These are phyloP conservation scores for Martes martes DNA, from an alignment of 2,113 vertebrate genomes.

Conservation along the genomic window DNA sequence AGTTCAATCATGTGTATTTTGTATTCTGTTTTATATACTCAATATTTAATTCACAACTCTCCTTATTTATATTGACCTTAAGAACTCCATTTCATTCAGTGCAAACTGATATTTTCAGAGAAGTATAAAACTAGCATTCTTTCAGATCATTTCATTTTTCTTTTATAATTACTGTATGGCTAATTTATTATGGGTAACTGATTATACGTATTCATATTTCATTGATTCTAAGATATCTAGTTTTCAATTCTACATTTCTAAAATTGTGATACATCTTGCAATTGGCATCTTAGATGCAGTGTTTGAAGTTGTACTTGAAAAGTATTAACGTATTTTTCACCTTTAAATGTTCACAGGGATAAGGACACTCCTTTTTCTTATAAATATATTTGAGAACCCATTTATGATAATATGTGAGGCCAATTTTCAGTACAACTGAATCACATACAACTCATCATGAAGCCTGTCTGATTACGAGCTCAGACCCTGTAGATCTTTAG, in stretches of 20 bases:
- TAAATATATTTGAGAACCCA: slow-evolving; percentile 27
- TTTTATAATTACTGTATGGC: not conserved
- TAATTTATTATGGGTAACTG: slow-evolving; percentile 19
- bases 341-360: not conserved
- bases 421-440: slow-evolving; percentile 27
- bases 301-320: slow-evolving; percentile 17
- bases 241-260: slow-evolving; percentile 35
- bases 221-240: not conserved
- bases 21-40: slow-evolving; percentile 18
- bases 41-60: slow-evolving; percentile 38
- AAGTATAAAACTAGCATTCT: not conserved
- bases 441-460: not conserved
- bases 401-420: not conserved
- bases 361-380: not conserved
- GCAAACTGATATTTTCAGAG: slow-evolving; percentile 40
- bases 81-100: slow-evolving; percentile 6
- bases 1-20: not conserved
- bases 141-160: not conserved
- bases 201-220: not conserved
- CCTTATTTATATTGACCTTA: not conserved
- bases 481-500: not conserved
- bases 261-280: slow-evolving; percentile 15
- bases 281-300: not conserved
- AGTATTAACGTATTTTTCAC: slow-evolving; percentile 48
- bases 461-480: not conserved